A percentile compares a stretch with the other conserved stretches of the same genome.
Evolutionary conservation across 2,113 vertebrate species (phyloP).

Genomic region (Emydura subglobosa): DNA sequence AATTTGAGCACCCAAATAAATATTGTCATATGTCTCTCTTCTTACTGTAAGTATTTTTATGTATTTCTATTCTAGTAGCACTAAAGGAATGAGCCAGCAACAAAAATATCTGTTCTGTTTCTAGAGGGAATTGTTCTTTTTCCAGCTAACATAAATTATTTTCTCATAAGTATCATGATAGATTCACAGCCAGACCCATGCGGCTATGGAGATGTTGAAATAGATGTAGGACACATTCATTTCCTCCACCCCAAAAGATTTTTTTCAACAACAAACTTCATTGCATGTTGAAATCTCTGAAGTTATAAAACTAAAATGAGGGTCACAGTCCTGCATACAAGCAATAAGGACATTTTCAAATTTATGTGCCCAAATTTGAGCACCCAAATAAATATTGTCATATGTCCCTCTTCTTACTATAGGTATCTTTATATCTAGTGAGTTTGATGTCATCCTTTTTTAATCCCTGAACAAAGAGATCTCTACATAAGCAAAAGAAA

Average conservation of each 20-base stretch:
- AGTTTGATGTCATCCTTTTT: not conserved
- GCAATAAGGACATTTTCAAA: not conserved
- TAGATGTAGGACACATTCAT: not conserved
- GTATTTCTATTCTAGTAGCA: not conserved
- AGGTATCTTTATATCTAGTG: not conserved
- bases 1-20: not conserved
- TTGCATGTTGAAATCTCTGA: not conserved
- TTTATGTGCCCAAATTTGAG: not conserved
- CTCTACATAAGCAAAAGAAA: not conserved
- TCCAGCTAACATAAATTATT: not conserved
- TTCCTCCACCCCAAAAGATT: not conserved
- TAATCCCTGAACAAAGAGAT: not conserved
- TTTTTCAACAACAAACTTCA: not conserved
- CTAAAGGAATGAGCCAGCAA: not conserved
- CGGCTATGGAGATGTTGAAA: not conserved
- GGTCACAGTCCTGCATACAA: not conserved
- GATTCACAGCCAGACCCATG: not conserved
- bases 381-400: not conserved
- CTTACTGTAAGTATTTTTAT: not conserved
- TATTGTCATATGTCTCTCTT: not conserved
- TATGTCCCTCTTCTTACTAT: not conserved
- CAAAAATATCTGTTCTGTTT: not conserved
- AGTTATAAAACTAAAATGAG: not conserved
- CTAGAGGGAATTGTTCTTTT: not conserved
- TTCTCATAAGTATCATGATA: not conserved